Percentiles rank a stretch among this genome's conserved stretches.
These are phyloP conservation scores for Alosa sapidissima DNA, from an alignment of 2,797 vertebrate species.

Conservation along the genomic window DNA sequence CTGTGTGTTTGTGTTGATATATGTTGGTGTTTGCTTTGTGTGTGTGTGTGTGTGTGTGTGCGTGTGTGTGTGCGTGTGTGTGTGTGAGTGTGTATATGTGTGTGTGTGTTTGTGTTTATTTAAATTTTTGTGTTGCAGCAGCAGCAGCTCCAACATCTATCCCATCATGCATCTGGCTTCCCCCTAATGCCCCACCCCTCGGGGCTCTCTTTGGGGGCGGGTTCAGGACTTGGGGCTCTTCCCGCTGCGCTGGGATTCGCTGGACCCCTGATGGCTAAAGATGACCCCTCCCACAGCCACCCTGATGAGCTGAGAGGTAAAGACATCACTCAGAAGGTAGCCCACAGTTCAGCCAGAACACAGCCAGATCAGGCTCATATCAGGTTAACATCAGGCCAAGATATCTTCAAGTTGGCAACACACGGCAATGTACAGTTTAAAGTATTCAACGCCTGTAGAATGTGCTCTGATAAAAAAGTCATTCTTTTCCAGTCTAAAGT, in stretches of 20 bases:
- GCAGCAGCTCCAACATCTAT: slow-evolving; percentile 96
- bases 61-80: background rate
- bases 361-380: background rate
- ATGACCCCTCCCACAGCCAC: slow-evolving; percentile 78
- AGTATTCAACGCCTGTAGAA: background rate
- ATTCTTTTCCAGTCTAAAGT: background rate
- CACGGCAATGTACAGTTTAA: too few species aligned
- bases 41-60: background rate
- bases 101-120: background rate
- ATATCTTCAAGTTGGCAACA: background rate
- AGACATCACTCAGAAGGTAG: background rate
- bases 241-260: slow-evolving; percentile 79
- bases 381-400: background rate
- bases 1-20: background rate
- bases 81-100: background rate
- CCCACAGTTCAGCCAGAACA: background rate
- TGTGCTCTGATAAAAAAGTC: too few species aligned
- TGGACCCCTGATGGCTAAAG: slow-evolving; percentile 78
- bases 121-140: slow-evolving; percentile 74
- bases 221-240: slow-evolving; percentile 82
- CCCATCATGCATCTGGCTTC: slow-evolving; percentile 84
- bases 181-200: slow-evolving; percentile 83
- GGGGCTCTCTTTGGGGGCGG: slow-evolving; percentile 71
- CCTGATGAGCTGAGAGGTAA: slow-evolving; percentile 81
- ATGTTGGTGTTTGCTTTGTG: too few species aligned